Evolutionary conservation across 2,888 invertebrate species (phyloP).

Genomic region (Drosophila macrospina): DNA sequence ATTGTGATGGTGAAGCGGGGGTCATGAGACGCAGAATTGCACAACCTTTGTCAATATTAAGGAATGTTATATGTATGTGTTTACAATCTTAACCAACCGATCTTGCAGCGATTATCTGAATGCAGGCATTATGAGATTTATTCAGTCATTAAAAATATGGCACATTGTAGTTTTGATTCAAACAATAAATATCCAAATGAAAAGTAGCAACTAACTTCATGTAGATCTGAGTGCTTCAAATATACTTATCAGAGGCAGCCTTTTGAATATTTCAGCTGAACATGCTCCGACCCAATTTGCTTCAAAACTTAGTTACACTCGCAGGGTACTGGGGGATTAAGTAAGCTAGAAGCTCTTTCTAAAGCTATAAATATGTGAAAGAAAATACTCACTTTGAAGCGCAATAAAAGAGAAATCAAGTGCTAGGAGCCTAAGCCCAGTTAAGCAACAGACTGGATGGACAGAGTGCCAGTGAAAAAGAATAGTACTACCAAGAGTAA

Average conservation of each 20-base stretch:
- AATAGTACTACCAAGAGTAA: conserved; percentile 1
- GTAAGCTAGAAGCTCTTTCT: conserved; percentile 48
- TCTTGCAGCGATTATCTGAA: too few species aligned
- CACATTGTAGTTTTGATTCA: too few species aligned
- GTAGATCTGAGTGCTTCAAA: background rate
- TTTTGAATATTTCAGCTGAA: background rate
- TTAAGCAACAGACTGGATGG: conserved; percentile 16
- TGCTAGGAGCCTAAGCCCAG: conserved; percentile 39
- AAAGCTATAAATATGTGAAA: conserved; percentile 57
- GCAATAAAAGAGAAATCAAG: conserved; percentile 21
- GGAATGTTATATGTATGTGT: too few species aligned
- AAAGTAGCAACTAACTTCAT: background rate
- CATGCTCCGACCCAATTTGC: background rate
- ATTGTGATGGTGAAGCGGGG: too few species aligned
- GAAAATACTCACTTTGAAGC: conserved; percentile 52
- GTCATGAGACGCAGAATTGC: too few species aligned
- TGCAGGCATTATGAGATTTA: too few species aligned
- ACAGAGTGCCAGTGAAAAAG: conserved; percentile 11
- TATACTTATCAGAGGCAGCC: background rate
- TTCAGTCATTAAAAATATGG: too few species aligned
- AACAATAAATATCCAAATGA: background rate
- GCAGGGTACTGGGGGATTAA: background rate
- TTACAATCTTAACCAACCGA: too few species aligned
- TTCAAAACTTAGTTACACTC: background rate
- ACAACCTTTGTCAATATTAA: too few species aligned